Base-by-base conservation (phyloP, 2,888 invertebrate species). In the Kryphioiulus occultus region DNA sequence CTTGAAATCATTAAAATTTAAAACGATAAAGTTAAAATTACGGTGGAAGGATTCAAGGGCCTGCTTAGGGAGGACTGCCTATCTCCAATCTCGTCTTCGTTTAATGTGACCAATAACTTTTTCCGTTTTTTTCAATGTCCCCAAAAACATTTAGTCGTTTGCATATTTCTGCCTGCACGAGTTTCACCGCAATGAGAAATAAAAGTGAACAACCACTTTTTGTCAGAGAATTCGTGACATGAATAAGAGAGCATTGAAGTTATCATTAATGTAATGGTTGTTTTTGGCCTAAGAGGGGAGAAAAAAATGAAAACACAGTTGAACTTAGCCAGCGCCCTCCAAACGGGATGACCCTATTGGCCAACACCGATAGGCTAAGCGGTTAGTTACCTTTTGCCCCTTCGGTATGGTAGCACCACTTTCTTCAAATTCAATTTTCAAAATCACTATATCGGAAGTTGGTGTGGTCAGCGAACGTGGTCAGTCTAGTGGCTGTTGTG, bases 381-480 rank as follows among this genome's bases (percentile, higher is more conserved):
- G n/a, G 53, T 15, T 53, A n/a, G 53, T 68, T 68, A 68, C 59
- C 59, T 68, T 68, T 68, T 68, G 59, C 59, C 59, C 59, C 59
- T 68, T 44, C 59, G 26, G 22, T 22, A 22, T 68, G 59, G 9
- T 22, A 68, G 22, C 59, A 26, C 59, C 59, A 68, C 59, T 68
- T 68, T 68, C 22, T 68, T 22, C 1, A 12, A 68, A 9, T 68
- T 22, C 59, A 19, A 35, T 7, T 35, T 35, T 35, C 35, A 22
- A 68, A n/a, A 22, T 68, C 59, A 68, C 22, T 68, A 10, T 68
- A 68, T 68, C 22, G 26, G 59, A 68, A 68, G 59, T 68, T 68
- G 9, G n/a, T 4, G 35, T 35, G 35, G 35, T 35, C 35, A 35
- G 7, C 3, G 35, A 22, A 0, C 10, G 59, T 26, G 59, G 44